These are phyloP conservation scores for Vanacampus margaritifer DNA, from an alignment of 2,113 vertebrate species.

Conservation along the genomic window DNA sequence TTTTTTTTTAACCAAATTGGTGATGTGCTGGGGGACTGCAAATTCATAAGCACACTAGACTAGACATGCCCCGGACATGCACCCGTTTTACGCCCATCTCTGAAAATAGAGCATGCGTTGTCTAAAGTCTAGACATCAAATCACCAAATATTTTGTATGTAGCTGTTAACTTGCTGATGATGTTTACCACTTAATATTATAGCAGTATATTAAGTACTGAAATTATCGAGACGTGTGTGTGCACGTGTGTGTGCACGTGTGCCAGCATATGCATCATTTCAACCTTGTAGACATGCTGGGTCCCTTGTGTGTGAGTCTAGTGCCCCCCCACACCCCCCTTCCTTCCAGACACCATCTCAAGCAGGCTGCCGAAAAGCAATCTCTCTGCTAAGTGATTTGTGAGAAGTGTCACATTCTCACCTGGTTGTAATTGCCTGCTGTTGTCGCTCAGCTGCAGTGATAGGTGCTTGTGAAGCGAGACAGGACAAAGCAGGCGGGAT, in stretches of 20 bases:
- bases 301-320: slow-evolving; percentile 7
- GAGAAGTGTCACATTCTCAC: slow-evolving; percentile 58
- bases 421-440: slow-evolving; percentile 53
- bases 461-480: slow-evolving; percentile 24
- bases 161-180: too few species aligned
- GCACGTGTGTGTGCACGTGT: not conserved
- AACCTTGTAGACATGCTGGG: not conserved
- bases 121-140: too few species aligned
- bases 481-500: not conserved
- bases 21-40: too few species aligned
- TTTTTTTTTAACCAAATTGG: too few species aligned
- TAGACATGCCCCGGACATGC: too few species aligned
- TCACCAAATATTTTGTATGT: too few species aligned
- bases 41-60: too few species aligned
- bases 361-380: slow-evolving; percentile 50
- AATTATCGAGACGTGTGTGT: not conserved
- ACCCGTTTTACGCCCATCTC: too few species aligned
- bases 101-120: too few species aligned
- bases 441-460: slow-evolving; percentile 43
- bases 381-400: slow-evolving; percentile 57
- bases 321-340: not conserved
- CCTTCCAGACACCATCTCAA: slow-evolving; percentile 20
- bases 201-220: too few species aligned
- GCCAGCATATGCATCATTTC: not conserved
- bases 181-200: too few species aligned